phyloP scores from a whole-genome alignment of 2,888 invertebrate species.

The Nomada fabriciana region DNA sequence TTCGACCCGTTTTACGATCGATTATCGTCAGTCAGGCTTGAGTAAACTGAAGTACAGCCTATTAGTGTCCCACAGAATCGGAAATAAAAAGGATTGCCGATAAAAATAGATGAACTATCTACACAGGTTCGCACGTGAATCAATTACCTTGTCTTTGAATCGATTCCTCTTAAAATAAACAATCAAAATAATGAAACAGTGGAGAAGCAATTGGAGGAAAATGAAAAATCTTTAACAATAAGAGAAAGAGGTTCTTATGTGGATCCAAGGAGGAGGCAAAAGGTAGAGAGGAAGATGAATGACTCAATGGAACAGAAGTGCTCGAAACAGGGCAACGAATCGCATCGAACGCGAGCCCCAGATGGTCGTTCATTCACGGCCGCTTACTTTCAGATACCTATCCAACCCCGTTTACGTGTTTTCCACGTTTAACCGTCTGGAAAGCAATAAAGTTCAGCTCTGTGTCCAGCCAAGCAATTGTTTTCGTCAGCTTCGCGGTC shows the following conservation, averaged over 20 bases:
- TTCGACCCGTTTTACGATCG: constrained; percentile 25
- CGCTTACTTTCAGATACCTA: constrained; percentile 45
- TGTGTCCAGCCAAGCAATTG: constrained; percentile 26
- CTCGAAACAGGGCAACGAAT: constrained; percentile 1
- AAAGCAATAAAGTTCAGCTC: constrained; percentile 54
- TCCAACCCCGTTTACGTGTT: constrained; percentile 45
- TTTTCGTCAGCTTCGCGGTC: constrained; percentile 7
- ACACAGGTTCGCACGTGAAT: too few species aligned
- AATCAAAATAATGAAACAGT: too few species aligned
- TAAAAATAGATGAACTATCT: too few species aligned
- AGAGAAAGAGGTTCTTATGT: not conserved
- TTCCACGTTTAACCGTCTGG: constrained; percentile 54
- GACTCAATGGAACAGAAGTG: constrained; percentile 27
- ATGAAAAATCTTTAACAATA: not conserved
- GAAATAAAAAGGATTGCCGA: too few species aligned
- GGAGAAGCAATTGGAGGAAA: not conserved
- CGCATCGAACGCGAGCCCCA: constrained; percentile 4
- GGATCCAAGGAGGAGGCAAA: not conserved
- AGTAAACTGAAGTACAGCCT: not conserved
- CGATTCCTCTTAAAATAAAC: too few species aligned
- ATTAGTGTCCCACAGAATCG: too few species aligned
- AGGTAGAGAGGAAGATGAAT: not conserved
- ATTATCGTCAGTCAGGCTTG: constrained; percentile 3
- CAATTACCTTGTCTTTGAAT: too few species aligned
- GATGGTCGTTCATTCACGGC: constrained; percentile 49